Conservation (phyloP, 1,140 invertebrate genomes). For the Drosophila azteca region DNA sequence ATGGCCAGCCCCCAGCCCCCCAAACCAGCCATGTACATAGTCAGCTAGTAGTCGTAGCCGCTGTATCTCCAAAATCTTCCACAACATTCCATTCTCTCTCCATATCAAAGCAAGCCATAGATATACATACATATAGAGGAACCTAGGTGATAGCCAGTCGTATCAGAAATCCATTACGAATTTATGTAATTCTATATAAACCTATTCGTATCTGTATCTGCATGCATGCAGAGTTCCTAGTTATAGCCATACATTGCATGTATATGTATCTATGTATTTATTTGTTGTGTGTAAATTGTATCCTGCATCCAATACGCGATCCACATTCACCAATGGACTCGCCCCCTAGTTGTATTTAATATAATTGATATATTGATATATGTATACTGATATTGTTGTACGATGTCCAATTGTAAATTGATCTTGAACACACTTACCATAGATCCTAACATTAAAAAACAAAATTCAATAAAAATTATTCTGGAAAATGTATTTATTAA, state of each 20-base stretch:
- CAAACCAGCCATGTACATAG: constrained; percentile 39
- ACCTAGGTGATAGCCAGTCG: constrained; percentile 67
- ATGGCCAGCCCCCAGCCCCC: background rate
- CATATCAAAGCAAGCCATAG: constrained; percentile 58
- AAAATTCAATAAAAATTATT: constrained; percentile 70
- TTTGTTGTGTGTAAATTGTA: constrained; percentile 53
- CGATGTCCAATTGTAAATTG: constrained; percentile 80
- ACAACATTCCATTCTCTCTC: constrained; percentile 50
- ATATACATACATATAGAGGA: constrained; percentile 17
- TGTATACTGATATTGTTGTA: constrained; percentile 74
- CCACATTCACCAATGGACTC: background rate
- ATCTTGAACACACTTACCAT: constrained; percentile 51
- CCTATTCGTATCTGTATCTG: constrained; percentile 33
- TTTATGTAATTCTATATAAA: constrained; percentile 53
- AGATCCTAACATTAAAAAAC: constrained; percentile 44
- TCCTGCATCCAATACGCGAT: constrained; percentile 17
- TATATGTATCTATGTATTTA: constrained; percentile 44
- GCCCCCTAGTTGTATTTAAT: constrained; percentile 38
- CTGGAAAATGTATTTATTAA: constrained; percentile 58
- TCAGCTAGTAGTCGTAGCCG: constrained; percentile 22
- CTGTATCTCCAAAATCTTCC: constrained; percentile 56
- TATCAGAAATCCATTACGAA: constrained; percentile 76
- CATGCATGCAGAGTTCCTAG: constrained; percentile 61
- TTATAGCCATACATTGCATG: constrained; percentile 31
- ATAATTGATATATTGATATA: constrained; percentile 42